phyloP scores from a whole-genome alignment of 2,888 invertebrate genomes.

The Phorcus lineatus region DNA sequence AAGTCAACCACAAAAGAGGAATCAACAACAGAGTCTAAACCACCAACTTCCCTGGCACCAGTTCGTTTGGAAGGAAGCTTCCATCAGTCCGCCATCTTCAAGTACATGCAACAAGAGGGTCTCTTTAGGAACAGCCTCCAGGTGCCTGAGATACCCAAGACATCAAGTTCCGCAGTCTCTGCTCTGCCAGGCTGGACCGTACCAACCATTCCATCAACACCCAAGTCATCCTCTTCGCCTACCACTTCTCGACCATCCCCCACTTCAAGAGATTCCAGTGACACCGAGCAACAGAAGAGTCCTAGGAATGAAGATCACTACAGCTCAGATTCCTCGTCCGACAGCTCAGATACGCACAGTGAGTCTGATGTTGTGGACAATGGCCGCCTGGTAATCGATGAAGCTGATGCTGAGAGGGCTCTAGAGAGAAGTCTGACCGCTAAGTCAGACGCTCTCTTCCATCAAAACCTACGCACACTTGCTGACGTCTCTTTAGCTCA shows the following conservation, averaged over 20 bases:
- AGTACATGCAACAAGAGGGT: slow-evolving; percentile 72
- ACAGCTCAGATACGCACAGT: slow-evolving; percentile 22
- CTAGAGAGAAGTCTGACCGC: not conserved
- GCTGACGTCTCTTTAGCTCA: slow-evolving; percentile 58
- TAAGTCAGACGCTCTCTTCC: slow-evolving; percentile 26
- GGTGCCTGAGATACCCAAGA: slow-evolving; percentile 33
- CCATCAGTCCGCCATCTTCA: slow-evolving; percentile 67
- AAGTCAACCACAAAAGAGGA: slow-evolving; percentile 73
- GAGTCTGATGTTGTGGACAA: slow-evolving; percentile 26
- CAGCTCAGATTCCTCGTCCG: not conserved
- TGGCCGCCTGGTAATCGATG: slow-evolving; percentile 35
- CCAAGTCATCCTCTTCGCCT: not conserved
- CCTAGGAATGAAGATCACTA: not conserved
- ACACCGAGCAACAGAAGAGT: not conserved
- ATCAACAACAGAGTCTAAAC: slow-evolving; percentile 30
- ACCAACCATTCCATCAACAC: slow-evolving; percentile 32
- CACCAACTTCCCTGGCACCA: slow-evolving; percentile 13
- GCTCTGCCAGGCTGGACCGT: not conserved
- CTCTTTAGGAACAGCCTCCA: slow-evolving; percentile 52
- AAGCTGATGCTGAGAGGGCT: slow-evolving; percentile 15
- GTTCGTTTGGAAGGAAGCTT: slow-evolving; percentile 33
- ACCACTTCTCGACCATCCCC: not conserved
- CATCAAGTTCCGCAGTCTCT: not conserved
- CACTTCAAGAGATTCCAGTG: not conserved
- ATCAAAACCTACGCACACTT: slow-evolving; percentile 61